Evolutionary conservation across 2,113 vertebrate genomes (phyloP), one percentile per base, ranked within the genome.

Genomic region (Pteruthius melanotis): DNA sequence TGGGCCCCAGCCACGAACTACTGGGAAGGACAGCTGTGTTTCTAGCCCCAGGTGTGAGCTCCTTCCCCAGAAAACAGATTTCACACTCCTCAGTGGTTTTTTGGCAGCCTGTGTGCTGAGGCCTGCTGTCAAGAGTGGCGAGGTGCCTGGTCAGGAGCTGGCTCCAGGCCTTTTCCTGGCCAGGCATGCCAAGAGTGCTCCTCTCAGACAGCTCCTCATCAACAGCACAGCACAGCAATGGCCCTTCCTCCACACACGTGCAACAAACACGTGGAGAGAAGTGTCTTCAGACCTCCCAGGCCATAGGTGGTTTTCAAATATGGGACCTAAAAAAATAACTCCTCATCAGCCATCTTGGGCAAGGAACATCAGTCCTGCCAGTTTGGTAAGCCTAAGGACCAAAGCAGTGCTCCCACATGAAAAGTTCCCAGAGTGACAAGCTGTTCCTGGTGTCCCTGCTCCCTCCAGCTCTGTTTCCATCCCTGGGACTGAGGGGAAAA

Each of bases 31-130:
- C 13, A 91, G 44, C 35, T 2, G 1, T 53, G 50, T 24, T 70
- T 33, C n/a, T 16, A 66, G 79, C 61, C 56, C 26, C 78, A 82
- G 89, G 85, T 86, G 76, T 42, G 87, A 93, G 83, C 39, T 89
- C 56, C 52, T 87, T 79, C 88, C 70, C 35, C 89, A 91, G 81
- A 61, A 96, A 92, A 89, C 56, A 91, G 71, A 83, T 49, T 80
- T 93, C 53, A 86, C 1, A 5, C 68, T 70, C 33, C 66, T 70
- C 74, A 30, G 60, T 14, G 70, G 2, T 10, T 75, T 91, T 83
- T 65, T 87, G 95, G 94, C 83, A 92, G 89, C 31, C 81, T 44
- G 27, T 44, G 27, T 3, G 7, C 80, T 13, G 39, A 24, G 40
- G 42, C 24, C 59, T 19, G n/a, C 33, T 9, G 23, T 56, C 15